Evolutionary conservation across 2,888 invertebrate species (phyloP).

Genomic region (Ormyrus nitidulus): DNA sequence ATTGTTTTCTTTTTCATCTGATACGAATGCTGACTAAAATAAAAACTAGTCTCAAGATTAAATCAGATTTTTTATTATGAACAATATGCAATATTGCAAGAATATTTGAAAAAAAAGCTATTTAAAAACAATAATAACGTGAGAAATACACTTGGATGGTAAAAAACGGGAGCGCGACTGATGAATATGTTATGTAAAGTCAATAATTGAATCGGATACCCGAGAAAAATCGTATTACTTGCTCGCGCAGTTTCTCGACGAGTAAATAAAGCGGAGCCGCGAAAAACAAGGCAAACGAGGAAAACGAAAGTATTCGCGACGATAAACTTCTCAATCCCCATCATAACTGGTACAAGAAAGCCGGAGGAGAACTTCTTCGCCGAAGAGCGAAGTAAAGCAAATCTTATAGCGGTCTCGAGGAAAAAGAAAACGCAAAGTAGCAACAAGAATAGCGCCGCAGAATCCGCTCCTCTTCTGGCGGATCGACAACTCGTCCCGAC

Average conservation of each 20-base stretch:
- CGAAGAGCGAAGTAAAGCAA: background rate
- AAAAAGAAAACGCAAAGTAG: slow-evolving; percentile 11
- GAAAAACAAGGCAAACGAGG: background rate
- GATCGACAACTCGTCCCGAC: background rate
- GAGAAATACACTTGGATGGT: too few relatives aligned
- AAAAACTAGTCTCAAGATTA: too few relatives aligned
- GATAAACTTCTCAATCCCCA: slow-evolving; percentile 13
- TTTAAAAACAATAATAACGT: too few relatives aligned
- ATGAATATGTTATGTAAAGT: too few relatives aligned
- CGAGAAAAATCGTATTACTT: background rate
- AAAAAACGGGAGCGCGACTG: too few relatives aligned
- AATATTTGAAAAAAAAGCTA: too few relatives aligned
- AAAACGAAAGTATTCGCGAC: background rate
- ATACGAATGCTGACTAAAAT: too few relatives aligned
- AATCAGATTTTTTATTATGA: too few relatives aligned
- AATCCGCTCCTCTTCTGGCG: slow-evolving; percentile 16
- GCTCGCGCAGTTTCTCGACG: background rate
- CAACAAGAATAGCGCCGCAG: slow-evolving; percentile 25
- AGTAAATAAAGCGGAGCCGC: slow-evolving; percentile 2
- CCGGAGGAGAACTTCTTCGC: background rate
- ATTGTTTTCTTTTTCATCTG: too few relatives aligned
- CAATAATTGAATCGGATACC: too few relatives aligned
- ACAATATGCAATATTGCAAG: too few relatives aligned
- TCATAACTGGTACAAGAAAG: slow-evolving; percentile 26
- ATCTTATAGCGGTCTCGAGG: background rate